Evolutionary conservation across 2,113 vertebrate species (phyloP).

Genomic region (Aldabrachelys gigantea): DNA sequence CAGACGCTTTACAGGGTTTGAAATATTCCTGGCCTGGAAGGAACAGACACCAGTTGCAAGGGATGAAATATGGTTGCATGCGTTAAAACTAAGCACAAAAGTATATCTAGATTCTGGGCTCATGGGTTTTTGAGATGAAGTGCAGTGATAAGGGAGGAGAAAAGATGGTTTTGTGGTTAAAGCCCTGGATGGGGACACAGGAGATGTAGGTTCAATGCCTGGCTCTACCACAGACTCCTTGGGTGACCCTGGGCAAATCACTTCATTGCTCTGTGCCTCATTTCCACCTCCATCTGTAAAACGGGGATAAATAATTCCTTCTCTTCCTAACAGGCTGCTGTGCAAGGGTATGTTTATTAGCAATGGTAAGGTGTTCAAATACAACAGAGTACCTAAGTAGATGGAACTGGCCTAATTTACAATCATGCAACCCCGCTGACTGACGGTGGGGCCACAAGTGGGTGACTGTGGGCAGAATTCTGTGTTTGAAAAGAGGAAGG

Average conservation of each 20-base stretch:
- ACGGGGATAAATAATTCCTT: background rate
- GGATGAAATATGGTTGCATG: background rate
- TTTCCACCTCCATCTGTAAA: fast-evolving
- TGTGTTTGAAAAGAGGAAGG: background rate
- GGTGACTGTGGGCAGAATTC: background rate
- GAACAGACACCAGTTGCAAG: fast-evolving
- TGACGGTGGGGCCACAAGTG: background rate
- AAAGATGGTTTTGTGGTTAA: background rate
- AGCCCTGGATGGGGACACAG: background rate
- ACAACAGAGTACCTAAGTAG: background rate
- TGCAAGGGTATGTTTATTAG: fast-evolving
- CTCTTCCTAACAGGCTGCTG: too few relatives aligned
- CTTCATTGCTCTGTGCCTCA: fast-evolving
- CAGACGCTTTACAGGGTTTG: too few relatives aligned
- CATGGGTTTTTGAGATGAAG: background rate
- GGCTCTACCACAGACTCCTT: fast-evolving
- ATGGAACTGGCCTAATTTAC: fast-evolving
- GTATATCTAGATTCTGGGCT: background rate
- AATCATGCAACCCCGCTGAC: background rate
- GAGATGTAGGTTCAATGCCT: background rate
- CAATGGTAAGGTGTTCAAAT: fast-evolving
- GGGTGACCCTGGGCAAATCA: slow-evolving; percentile 44
- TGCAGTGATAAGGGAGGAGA: too few relatives aligned
- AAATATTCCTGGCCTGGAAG: background rate
- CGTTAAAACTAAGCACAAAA: background rate